Evolutionary conservation across 2,888 invertebrate species (phyloP).

Genomic region (Dinocampus coccinellae): DNA sequence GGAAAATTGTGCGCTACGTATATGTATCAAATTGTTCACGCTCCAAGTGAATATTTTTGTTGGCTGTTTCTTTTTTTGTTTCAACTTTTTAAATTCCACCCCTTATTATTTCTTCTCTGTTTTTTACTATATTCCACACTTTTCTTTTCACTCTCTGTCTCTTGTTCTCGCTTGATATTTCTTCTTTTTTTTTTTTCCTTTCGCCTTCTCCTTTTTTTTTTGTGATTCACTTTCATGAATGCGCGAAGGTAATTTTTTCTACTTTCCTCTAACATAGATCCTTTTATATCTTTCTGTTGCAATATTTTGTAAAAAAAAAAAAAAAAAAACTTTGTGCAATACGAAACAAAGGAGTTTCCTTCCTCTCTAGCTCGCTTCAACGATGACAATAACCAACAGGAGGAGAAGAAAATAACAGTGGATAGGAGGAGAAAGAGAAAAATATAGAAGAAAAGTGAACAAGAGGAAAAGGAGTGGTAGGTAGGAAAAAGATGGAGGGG

Average conservation of each 20-base stretch:
- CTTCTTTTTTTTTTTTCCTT: not conserved
- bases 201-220: not conserved
- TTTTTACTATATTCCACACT: too few species aligned
- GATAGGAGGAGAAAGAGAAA: not conserved
- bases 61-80: not conserved
- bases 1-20: not conserved
- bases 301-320: too few species aligned
- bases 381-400: constrained; percentile 32
- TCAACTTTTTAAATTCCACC: too few species aligned
- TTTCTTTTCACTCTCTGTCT: not conserved
- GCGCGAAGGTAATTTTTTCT: not conserved
- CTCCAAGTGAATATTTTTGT: not conserved
- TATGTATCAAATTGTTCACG: constrained; percentile 8
- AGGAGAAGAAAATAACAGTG: not conserved
- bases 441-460: not conserved
- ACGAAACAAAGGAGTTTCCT: constrained; percentile 34
- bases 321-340: constrained; percentile 26
- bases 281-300: constrained; percentile 23
- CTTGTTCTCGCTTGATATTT: not conserved
- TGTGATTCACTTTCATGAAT: constrained; percentile 5
- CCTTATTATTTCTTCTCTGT: too few species aligned
- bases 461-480: not conserved
- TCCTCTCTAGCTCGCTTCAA: constrained; percentile 21
- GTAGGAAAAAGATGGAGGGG: not conserved
- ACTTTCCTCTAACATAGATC: not conserved